Evolutionary conservation across 92 coral and sea anemone species (phyloP).

Genomic region (Parazoanthus swiftii): DNA sequence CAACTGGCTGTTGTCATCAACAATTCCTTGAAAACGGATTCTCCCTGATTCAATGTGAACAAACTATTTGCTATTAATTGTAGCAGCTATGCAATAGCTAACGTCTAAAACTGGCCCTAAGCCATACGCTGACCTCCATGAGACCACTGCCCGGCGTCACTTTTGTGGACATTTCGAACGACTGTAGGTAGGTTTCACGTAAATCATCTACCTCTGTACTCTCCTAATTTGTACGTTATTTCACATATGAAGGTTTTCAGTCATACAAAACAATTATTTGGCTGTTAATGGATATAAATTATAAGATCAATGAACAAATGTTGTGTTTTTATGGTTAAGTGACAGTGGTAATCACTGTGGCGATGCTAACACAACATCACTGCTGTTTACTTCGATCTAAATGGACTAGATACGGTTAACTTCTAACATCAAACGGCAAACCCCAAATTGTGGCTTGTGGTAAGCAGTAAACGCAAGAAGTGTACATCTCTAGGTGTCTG

Average conservation of each 20-base stretch:
- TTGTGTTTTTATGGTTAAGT: neutral
- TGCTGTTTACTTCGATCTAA: no score
- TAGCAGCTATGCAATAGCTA: constrained; percentile 31
- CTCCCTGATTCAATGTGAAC: constrained; percentile 45
- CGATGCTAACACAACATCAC: no score
- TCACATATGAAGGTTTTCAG: neutral
- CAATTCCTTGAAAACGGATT: constrained; percentile 38
- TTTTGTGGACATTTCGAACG: no score
- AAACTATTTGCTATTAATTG: constrained; percentile 15
- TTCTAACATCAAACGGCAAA: no score
- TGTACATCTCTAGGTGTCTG: neutral
- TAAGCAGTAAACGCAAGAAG: no score
- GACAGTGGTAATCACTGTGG: no score
- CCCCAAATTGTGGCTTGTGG: no score
- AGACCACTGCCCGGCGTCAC: neutral
- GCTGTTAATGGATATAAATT: neutral
- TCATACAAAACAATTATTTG: neutral
- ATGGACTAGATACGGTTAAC: no score
- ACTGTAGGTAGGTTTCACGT: neutral
- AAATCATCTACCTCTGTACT: neutral
- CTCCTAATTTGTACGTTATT: neutral
- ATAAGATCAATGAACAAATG: neutral
- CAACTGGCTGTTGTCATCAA: neutral
- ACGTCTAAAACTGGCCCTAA: neutral
- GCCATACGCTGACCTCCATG: neutral